phyloP scores from a whole-genome alignment of 2,797 vertebrate genomes.

The Sebastes matsubarae region DNA sequence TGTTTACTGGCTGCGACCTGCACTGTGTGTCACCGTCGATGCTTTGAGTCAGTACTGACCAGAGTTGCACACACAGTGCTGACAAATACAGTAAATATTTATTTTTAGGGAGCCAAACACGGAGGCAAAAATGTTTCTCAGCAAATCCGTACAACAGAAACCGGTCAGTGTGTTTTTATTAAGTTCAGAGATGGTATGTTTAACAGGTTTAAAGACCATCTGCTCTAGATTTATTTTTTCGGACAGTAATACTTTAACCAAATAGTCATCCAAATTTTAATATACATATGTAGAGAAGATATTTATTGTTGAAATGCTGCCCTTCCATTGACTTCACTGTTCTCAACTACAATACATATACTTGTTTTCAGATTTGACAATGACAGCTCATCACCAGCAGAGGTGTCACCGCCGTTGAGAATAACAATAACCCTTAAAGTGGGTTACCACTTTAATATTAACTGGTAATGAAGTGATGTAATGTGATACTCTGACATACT shows the following conservation, averaged over 20 bases:
- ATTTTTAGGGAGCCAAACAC: background rate
- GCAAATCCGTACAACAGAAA: background rate
- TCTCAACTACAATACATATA: background rate
- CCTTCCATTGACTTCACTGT: background rate
- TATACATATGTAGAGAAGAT: background rate
- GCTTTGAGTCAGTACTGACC: background rate
- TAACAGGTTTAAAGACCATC: background rate
- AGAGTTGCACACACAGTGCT: background rate
- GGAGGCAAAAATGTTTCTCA: background rate
- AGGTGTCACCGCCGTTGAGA: background rate
- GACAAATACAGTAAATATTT: background rate
- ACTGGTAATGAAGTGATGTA: background rate
- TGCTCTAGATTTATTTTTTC: background rate
- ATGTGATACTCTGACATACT: background rate
- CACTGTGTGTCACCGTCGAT: background rate
- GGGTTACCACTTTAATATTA: background rate
- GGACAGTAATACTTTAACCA: background rate
- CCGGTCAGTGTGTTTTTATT: background rate
- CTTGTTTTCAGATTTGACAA: background rate
- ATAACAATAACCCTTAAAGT: background rate
- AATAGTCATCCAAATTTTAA: background rate
- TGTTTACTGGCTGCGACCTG: background rate
- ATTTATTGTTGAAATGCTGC: background rate
- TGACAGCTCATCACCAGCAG: background rate
- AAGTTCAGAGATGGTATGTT: background rate